A percentile compares a stretch with the other conserved stretches of the same genome.
phyloP scores from a whole-genome alignment of 2,113 vertebrate genomes.

The Burhinus bistriatus region DNA sequence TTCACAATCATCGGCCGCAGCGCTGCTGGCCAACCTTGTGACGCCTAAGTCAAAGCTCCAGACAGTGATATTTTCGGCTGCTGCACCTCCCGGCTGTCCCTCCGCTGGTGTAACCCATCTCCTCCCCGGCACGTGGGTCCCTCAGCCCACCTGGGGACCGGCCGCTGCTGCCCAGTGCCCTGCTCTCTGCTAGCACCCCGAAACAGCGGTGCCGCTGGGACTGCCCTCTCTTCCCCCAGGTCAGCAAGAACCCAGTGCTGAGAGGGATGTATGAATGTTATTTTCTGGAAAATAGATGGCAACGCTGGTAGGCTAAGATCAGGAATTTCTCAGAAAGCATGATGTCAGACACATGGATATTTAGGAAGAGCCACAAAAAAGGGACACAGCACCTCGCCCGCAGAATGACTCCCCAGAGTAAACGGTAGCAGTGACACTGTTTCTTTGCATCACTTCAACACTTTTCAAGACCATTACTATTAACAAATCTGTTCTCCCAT shows the following conservation, averaged over 20 bases:
- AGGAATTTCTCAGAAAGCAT: background rate
- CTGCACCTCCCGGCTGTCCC: rapidly evolving
- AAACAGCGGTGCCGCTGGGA: rapidly evolving
- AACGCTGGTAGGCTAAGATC: too few relatives aligned
- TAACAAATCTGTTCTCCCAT: background rate
- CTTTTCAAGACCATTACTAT: background rate
- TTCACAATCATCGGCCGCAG: rapidly evolving
- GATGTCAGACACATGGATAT: rapidly evolving
- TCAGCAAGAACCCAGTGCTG: rapidly evolving
- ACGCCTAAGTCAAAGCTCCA: background rate
- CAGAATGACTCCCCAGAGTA: background rate
- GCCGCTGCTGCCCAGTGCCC: rapidly evolving
- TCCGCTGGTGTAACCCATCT: rapidly evolving
- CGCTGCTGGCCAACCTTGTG: background rate
- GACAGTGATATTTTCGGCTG: rapidly evolving
- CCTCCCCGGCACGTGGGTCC: background rate
- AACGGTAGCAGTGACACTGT: background rate
- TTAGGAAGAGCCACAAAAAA: background rate
- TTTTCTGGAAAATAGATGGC: background rate
- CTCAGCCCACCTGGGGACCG: background rate
- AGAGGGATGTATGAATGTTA: too few relatives aligned
- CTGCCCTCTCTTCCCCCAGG: background rate
- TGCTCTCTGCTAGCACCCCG: background rate
- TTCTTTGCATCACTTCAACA: background rate
- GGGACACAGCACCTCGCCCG: background rate